Base-by-base conservation (phyloP, 2,888 invertebrate species). In the Stegophylla sp. region DNA sequence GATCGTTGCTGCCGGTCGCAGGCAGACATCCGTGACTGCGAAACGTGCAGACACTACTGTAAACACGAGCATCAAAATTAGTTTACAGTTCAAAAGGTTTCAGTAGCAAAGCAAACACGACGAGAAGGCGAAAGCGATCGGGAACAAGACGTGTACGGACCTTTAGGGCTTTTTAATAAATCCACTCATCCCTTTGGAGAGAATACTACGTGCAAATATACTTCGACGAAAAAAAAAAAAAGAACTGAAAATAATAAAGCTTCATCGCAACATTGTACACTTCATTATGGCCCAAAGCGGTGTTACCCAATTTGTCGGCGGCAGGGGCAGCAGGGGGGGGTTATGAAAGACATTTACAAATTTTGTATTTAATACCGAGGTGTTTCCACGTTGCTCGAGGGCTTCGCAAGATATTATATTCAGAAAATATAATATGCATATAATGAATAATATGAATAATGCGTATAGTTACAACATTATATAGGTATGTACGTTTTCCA, bases 41-140 rank as follows among this genome's bases (percentile, higher is more conserved):
- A 56, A 12, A 28, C 26, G 43, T 3, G 15, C 61, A 74, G 34
- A 63, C 51, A 63, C 23, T 34, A 75, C 51, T 23, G 43, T 2
- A 75, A 75, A 75, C 41, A 75, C 7, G 26, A 53, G 13, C 64
- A 51, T 20, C 26, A 48, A 76, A 66, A 76, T 76, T 76, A 66
- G 64, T 75, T 75, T 75, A 75, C 74, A 51, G 74, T 76, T 76
- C 75, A 66, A 66, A 76, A 76, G 75, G 26, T 66, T 72, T 76
- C 75, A 13, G 48, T 5, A n/a, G 28, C 51, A 28, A 48, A 45
- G 61, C 63, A 53, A 66, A 76, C 53, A 53, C 48, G 28, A 48
- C 48, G 15, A 10, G 66, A 66, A 66, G 64, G 75, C 53, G 53
- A 76, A 76, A 66, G 75, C 53, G 53, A 76, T 76, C 28, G 61